Evolutionary conservation across 2,797 vertebrate genomes (phyloP), one percentile per base, ranked within the genome.

Genomic region (Hydrophis major): DNA sequence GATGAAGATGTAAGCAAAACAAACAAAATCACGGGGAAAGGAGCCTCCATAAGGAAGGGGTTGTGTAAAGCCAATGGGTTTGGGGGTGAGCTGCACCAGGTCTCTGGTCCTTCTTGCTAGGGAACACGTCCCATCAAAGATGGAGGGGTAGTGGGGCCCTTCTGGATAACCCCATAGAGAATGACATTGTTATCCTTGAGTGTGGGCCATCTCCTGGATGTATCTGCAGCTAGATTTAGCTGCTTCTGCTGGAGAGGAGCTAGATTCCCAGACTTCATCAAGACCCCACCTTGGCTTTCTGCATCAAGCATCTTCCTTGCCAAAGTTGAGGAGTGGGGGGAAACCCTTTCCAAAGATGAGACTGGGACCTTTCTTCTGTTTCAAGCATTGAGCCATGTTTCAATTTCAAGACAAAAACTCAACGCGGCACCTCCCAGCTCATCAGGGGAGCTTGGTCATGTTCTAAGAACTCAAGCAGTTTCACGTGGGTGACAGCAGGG

Each of bases 391-490:
- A 91, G 87, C 61, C 92, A 55, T 88, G 93, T 25, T 95, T 28
- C 91, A 69, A 95, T 93, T 94, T 94, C 93, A 89, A 94, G 92
- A 94, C 83, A 20, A 12, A 94, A 74, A 89, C 69, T 92, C 89
- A 89, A 12, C 50, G 86, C 90, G 93, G 90, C 88, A 86, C 66
- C 88, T 93, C 61, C 88, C 92, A 89, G 93, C n/a, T 95, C 93
- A 96, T 90, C 88, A 22, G 93, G 1, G 78, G 92, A 95, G 93
- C 96, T 90, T 90, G 37, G 94, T 2, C 87, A 86, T 69, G 95
- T 96, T 92, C 95, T 91, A 53, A 92, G 94, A 97, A 97, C 96
- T 86, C 2, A 89, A n/a, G 92, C 32, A n/a, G 78, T 95, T 87
- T 96, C 93, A 90, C 14, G 87, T 37, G 42, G 0, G 12, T 88